Conservation (phyloP, 2,113 vertebrate genomes). For the Entosphenus tridentatus region DNA sequence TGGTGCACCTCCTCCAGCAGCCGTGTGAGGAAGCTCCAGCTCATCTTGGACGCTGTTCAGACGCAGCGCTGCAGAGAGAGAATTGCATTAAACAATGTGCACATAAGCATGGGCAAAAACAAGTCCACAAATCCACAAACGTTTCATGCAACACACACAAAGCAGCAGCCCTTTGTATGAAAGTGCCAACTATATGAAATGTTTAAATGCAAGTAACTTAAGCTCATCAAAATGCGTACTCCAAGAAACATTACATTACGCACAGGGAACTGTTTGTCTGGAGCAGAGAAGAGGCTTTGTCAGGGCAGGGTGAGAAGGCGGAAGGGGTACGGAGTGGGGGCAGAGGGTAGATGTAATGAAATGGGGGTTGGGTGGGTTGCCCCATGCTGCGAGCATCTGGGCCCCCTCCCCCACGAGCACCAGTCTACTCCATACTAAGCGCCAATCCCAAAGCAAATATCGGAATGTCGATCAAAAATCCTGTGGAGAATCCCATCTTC, state of each 20-base stretch:
- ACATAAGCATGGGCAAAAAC: background rate
- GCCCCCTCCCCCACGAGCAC: too few species aligned
- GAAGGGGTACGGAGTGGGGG: background rate
- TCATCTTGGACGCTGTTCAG: conserved; percentile 54
- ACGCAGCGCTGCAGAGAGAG: background rate
- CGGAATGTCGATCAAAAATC: too few species aligned
- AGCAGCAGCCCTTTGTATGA: background rate
- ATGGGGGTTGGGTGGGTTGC: background rate
- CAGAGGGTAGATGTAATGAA: background rate
- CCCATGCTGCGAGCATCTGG: too few species aligned
- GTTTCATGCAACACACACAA: too few species aligned
- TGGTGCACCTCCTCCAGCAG: conserved; percentile 98
- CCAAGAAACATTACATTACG: background rate
- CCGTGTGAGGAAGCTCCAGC: conserved; percentile 95
- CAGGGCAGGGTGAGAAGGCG: background rate
- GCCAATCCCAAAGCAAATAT: too few species aligned
- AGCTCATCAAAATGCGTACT: background rate
- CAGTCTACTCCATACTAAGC: too few species aligned
- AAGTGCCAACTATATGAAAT: background rate
- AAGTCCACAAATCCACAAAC: too few species aligned
- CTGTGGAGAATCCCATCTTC: too few species aligned
- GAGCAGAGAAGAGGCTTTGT: background rate
- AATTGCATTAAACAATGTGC: background rate
- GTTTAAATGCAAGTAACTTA: background rate
- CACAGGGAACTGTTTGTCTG: background rate